Percentiles rank a stretch among this genome's conserved stretches.
These are phyloP conservation scores for Eumerus sabulonum DNA, from an alignment of 2,888 invertebrate genomes.

Conservation along the genomic window DNA sequence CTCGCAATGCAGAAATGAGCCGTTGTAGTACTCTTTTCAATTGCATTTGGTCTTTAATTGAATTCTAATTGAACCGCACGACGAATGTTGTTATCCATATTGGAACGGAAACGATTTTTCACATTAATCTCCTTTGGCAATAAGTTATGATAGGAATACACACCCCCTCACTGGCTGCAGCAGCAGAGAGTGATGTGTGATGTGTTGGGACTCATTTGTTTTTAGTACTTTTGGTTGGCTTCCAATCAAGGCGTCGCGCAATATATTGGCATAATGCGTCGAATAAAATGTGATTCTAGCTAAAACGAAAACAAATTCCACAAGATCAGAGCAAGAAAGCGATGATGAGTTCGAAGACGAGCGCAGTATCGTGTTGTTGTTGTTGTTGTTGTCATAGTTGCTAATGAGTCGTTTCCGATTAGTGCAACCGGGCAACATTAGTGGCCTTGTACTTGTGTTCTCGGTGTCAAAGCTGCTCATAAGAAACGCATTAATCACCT, in stretches of 20 bases:
- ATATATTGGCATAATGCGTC: slow-evolving; percentile 53
- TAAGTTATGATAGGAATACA: slow-evolving; percentile 19
- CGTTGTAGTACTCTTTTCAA: neutral
- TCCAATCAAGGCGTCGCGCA: slow-evolving; percentile 43
- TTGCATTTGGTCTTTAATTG: slow-evolving; percentile 45
- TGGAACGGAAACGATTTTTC: slow-evolving; percentile 45
- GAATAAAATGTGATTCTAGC: slow-evolving; percentile 2
- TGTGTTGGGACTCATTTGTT: slow-evolving; percentile 1
- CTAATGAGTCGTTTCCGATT: slow-evolving; percentile 43
- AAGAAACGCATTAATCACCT: slow-evolving; percentile 30
- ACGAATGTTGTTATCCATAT: slow-evolving; percentile 26
- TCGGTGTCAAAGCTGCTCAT: slow-evolving; percentile 16
- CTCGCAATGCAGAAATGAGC: no score
- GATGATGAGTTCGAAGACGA: slow-evolving; percentile 2
- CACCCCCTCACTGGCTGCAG: no score
- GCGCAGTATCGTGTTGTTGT: no score
- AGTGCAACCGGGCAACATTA: slow-evolving; percentile 1
- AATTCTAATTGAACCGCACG: slow-evolving; percentile 47
- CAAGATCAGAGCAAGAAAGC: neutral
- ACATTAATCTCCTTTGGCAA: slow-evolving; percentile 32
- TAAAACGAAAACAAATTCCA: slow-evolving; percentile 14
- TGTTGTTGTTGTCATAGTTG: slow-evolving; percentile 28
- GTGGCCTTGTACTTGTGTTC: neutral
- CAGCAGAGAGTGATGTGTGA: neutral
- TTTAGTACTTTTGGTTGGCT: slow-evolving; percentile 40